Base-by-base conservation (phyloP, 2,113 vertebrate species). In the Centropus bengalensis region DNA sequence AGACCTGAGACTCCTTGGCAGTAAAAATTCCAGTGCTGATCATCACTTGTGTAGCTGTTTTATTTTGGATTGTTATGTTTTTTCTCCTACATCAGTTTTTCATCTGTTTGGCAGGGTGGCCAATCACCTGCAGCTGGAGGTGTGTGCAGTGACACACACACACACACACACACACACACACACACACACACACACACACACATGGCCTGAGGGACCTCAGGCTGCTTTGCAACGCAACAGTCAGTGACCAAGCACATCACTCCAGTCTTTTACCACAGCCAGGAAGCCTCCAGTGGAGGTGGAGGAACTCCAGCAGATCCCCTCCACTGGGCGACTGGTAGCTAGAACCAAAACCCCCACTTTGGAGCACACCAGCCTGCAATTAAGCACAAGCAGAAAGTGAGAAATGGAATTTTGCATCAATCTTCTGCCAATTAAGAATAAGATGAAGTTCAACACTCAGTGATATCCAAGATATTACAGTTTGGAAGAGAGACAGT, bases 81-180 rank as follows among this genome's bases (percentile, higher is more conserved):
- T 77, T 56, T 66, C 28, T 45, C 33, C n/a, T 6, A 9, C 0
- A 0, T 23, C 27, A 17, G 0, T 52, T 19, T 81, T 59, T 64
- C 6, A 32, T 83, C 51, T n/a, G 12, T 47, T 77, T 66, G 36
- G 38, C 6, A 2, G 3, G 8, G 27, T 3, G 30, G 28, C 51
- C 52, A 59, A 62, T 55, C n/a, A 63, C 4, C n/a, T 60, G 5
- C 21, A 40, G 15, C 3, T 71, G 10, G 20, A 49, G 45, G 1
- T 77, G 67, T 58, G 26, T 40, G 5, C 56, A 66, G 24, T 33
- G 27, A 32, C 10, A 10, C 2, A 3, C 14, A 7, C 10, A 22
- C 20, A 49, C 47, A 49, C 20, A 49, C 21, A 45, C 16, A 36
- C 36, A 36, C 36, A 36, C 36, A 36, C 44, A 44, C 44, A 44